Evolutionary conservation across 2,113 vertebrate genomes (phyloP).

Genomic region (Dermatemys mawii): DNA sequence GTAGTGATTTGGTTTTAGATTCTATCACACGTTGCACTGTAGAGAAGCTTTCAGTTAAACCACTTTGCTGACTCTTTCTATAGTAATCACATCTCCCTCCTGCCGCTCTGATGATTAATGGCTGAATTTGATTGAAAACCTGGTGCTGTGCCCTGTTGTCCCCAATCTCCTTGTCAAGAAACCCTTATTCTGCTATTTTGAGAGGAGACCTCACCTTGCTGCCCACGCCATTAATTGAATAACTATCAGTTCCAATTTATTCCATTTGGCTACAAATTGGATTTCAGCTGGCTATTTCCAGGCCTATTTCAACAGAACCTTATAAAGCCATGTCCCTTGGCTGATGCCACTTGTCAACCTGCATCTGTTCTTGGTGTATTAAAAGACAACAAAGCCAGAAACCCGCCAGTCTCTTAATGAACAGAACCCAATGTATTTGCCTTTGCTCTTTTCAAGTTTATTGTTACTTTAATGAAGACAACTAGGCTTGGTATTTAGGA

Average conservation of each 20-base stretch:
- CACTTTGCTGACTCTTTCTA: slow-evolving; percentile 27
- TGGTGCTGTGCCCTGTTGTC: neutral
- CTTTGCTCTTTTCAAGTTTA: slow-evolving; percentile 11
- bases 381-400: slow-evolving; percentile 52
- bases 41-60: neutral
- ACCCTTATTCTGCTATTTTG: slow-evolving; percentile 43
- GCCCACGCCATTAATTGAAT: slow-evolving; percentile 62
- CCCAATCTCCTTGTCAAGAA: slow-evolving; percentile 28
- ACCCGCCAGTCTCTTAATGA: slow-evolving; percentile 12
- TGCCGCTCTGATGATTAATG: slow-evolving; percentile 29
- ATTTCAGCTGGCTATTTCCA: slow-evolving; percentile 61
- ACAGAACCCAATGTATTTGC: slow-evolving; percentile 19
- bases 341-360: slow-evolving; percentile 59
- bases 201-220: slow-evolving; percentile 44
- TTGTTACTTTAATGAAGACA: slow-evolving; percentile 4
- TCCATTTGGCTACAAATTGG: slow-evolving; percentile 72
- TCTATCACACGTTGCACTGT: neutral
- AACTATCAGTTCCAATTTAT: slow-evolving; percentile 66
- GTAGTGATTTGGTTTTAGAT: neutral
- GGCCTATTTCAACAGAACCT: slow-evolving; percentile 46
- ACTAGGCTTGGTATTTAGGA: neutral
- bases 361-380: slow-evolving; percentile 55
- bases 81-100: slow-evolving; percentile 18
- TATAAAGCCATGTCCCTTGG: slow-evolving; percentile 50
- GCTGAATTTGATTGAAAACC: slow-evolving; percentile 39